A percentile compares a stretch with the other conserved stretches of the same genome.
Conservation (phyloP, 1,140 invertebrate species). For the Eupristina koningsbergeri region DNA sequence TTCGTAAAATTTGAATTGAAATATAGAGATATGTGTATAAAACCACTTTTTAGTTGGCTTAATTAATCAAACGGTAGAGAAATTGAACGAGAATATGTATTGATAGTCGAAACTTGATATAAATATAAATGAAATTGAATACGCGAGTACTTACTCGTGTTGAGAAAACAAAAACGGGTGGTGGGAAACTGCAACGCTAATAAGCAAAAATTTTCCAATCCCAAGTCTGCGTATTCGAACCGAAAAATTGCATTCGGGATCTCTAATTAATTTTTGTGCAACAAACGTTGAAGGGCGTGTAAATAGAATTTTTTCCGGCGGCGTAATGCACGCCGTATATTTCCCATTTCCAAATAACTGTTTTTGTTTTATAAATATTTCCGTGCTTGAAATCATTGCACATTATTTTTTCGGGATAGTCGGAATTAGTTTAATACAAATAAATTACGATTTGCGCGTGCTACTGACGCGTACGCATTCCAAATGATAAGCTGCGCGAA, state of each 20-base stretch:
- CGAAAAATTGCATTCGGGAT: conserved; percentile 23
- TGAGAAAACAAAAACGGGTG: conserved; percentile 34
- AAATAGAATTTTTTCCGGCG: neutral
- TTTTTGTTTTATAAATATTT: neutral
- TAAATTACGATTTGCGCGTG: conserved; percentile 16
- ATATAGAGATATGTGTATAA: conserved; percentile 35
- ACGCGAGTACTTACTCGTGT: conserved; percentile 39
- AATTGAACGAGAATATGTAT: conserved; percentile 67
- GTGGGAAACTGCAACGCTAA: conserved; percentile 53
- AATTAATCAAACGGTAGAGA: conserved; percentile 67
- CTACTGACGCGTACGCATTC: neutral
- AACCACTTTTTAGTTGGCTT: conserved; percentile 34
- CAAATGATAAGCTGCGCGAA: neutral
- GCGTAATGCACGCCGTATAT: neutral
- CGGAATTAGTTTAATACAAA: conserved; percentile 22
- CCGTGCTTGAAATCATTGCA: neutral
- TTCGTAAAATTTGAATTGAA: conserved; percentile 37
- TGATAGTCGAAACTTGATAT: conserved; percentile 60
- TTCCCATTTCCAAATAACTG: conserved; percentile 5
- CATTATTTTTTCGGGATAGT: neutral
- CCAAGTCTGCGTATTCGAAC: conserved; percentile 24
- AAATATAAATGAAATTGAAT: conserved; percentile 67
- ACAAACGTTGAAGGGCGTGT: neutral
- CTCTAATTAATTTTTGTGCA: conserved; percentile 25
- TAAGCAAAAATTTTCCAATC: conserved; percentile 63